Percentiles rank a stretch among this genome's conserved stretches.
Evolutionary conservation across 2,888 invertebrate genomes (phyloP).

Genomic region (Tethea ocularis): DNA sequence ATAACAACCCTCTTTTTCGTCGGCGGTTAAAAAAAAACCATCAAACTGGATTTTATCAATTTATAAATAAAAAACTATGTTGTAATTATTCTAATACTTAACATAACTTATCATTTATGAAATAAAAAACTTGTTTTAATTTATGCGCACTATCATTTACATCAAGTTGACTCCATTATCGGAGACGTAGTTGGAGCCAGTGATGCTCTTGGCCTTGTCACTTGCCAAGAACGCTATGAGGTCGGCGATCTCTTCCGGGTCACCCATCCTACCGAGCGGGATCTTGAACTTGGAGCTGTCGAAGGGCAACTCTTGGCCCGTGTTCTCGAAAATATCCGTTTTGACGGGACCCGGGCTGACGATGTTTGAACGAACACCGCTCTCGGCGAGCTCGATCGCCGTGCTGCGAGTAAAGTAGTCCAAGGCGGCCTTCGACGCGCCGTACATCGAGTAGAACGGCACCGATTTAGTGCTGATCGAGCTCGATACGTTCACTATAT

Average conservation of each 20-base stretch:
- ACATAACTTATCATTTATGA: too few species aligned
- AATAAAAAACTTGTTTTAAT: too few species aligned
- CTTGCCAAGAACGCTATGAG: slow-evolving; percentile 22
- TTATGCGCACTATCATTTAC: not conserved
- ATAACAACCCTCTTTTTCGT: too few species aligned
- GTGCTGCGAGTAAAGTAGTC: slow-evolving; percentile 30
- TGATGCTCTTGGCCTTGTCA: slow-evolving; percentile 24
- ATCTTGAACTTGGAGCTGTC: not conserved
- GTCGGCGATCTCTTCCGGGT: slow-evolving; percentile 22
- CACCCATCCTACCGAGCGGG: slow-evolving; percentile 13
- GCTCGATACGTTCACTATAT: slow-evolving; percentile 39
- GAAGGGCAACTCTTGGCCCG: not conserved
- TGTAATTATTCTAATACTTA: too few species aligned
- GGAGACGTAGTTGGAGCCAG: slow-evolving; percentile 19
- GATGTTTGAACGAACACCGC: slow-evolving; percentile 26
- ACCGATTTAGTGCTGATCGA: slow-evolving; percentile 13
- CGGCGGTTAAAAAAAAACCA: too few species aligned
- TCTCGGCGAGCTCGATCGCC: slow-evolving; percentile 25
- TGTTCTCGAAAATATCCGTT: slow-evolving; percentile 22
- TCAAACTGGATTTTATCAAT: too few species aligned
- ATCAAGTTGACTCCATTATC: slow-evolving; percentile 16
- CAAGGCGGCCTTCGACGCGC: too few species aligned
- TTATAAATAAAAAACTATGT: too few species aligned
- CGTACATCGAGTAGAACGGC: slow-evolving; percentile 17
- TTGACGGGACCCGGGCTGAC: slow-evolving; percentile 29